These are phyloP conservation scores for Chiloscyllium plagiosum DNA, from an alignment of 2,113 vertebrate species.

Conservation along the genomic window DNA sequence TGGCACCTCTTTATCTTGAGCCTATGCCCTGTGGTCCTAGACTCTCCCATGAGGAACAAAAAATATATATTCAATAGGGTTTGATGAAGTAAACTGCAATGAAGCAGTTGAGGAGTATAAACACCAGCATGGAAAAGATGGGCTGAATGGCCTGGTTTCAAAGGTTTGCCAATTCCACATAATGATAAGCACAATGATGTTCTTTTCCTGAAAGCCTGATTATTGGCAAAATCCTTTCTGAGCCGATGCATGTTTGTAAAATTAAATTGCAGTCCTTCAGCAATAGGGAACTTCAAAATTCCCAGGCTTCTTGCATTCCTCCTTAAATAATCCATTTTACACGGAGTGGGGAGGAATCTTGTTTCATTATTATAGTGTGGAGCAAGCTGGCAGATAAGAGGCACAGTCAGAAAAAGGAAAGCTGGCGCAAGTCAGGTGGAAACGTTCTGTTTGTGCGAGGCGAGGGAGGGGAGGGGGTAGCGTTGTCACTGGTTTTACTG, in stretches of 20 bases:
- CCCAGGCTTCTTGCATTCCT: not conserved
- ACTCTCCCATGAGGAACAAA: no score
- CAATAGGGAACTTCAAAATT: no score
- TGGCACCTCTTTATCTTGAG: no score
- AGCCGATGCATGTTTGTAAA: not conserved
- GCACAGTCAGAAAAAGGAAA: no score
- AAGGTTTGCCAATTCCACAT: not conserved
- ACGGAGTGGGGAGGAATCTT: not conserved
- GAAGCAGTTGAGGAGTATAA: no score
- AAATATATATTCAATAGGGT: no score
- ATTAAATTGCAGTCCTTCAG: not conserved
- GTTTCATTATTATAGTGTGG: not conserved
- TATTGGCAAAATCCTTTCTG: not conserved
- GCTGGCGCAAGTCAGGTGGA: not conserved
- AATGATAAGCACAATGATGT: no score
- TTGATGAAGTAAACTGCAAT: no score
- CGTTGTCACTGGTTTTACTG: not conserved
- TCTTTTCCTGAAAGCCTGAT: not conserved
- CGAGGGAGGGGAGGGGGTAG: not conserved
- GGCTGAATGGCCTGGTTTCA: not conserved
- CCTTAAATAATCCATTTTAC: not conserved
- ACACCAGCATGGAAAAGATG: not conserved
- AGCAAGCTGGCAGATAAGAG: not conserved
- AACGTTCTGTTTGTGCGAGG: not conserved
- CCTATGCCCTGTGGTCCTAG: no score